Evolutionary conservation across 1,140 invertebrate species (phyloP).

Genomic region (Orchesella cincta): DNA sequence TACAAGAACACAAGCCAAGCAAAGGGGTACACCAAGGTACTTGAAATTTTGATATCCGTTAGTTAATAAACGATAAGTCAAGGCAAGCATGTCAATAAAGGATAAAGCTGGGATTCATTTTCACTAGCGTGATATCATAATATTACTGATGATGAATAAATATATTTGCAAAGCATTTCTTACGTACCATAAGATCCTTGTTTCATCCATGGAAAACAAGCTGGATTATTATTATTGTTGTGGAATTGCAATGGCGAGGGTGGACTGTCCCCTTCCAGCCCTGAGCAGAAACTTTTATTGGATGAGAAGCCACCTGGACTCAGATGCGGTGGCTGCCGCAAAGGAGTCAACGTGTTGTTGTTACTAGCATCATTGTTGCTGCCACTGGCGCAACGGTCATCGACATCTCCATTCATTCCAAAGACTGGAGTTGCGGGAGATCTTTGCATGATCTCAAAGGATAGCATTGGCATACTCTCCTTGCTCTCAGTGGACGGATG

Average conservation of each 20-base stretch:
- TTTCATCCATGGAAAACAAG: not conserved
- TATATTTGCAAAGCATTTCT: no score
- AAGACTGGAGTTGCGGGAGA: not conserved
- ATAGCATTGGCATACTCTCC: not conserved
- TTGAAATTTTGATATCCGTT: no score
- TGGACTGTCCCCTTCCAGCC: not conserved
- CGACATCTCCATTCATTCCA: constrained; percentile 7
- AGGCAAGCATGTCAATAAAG: no score
- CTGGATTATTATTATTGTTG: not conserved
- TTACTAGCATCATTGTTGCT: not conserved
- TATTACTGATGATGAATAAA: no score
- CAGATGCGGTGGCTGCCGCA: not conserved
- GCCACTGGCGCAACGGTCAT: not conserved
- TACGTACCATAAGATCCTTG: not conserved
- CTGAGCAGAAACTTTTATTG: not conserved
- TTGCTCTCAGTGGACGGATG: constrained; percentile 7
- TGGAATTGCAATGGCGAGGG: constrained; percentile 16
- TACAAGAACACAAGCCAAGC: no score
- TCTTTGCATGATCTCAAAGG: not conserved
- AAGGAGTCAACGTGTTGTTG: not conserved
- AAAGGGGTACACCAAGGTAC: no score
- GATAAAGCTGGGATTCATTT: no score
- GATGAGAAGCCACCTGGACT: constrained; percentile 16
- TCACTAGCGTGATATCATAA: no score
- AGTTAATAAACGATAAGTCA: no score